Base-by-base conservation (phyloP, 2,113 vertebrate species). In the Girardinichthys multiradiatus region DNA sequence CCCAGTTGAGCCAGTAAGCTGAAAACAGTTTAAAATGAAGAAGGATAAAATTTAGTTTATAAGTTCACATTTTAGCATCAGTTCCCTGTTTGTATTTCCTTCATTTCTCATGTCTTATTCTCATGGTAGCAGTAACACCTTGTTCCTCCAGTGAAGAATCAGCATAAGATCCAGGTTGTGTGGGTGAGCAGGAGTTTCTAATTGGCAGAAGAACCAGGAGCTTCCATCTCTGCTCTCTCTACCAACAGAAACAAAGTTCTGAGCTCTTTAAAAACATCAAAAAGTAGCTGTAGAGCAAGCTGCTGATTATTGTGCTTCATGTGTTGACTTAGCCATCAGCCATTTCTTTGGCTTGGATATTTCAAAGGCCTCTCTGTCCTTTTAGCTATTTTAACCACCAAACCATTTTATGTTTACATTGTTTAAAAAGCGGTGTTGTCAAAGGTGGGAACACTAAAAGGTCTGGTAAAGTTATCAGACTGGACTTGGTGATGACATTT, bases 401-500 rank as follows among this genome's bases (percentile, higher is more conserved):
- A 19, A 37, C 10, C 17, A 62, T 70, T 28, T 19, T 35, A 31
- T 67, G 29, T 61, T 77, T 64, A 35, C 48, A 48, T 28, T 62
- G 68, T 58, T 57, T 42, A 58, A 28, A 33, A 0, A 26, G 33
- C 54, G 29, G 27, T 71, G 54, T 57, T 63, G 11, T 19, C 64
- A 29, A 66, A 12, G 62, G 57, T 54, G 9, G 59, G 59, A 31
- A 21, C 59, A 57, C 68, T 42, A 37, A 24, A 39, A 45, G 33
- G 57, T 72, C 39, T 66, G n/a, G 61, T 74, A 72, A 83, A 80
- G 76, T 31, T 78, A 64, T 81, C 67, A 79, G 72, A 64, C 68
- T 33, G 80, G 63, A 28, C 63, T 67, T 15, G 58, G 61, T 59
- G 39, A 28, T 83, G 82, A 87, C 82, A 72, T 17, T 86, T 84